Evolutionary conservation across 2,113 vertebrate species (phyloP).

Genomic region (Aspidoscelis tigris): DNA sequence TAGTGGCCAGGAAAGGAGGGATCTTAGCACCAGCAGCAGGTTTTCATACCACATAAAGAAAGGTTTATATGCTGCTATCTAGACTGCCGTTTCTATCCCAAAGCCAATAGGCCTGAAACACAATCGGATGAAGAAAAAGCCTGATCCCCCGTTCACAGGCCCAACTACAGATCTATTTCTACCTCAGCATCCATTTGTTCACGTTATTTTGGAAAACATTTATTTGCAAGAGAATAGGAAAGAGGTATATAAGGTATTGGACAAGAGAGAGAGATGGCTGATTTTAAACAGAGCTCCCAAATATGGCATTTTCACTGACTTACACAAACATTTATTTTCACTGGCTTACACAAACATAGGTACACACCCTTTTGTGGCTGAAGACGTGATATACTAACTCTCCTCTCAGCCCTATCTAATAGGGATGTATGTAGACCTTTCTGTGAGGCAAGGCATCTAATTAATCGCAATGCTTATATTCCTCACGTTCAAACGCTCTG

Average conservation of each 20-base stretch:
- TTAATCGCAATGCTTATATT: slow-evolving; percentile 18
- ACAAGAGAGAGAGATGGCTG: slow-evolving; percentile 31
- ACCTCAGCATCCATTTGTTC: slow-evolving; percentile 44
- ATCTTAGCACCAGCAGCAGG: slow-evolving; percentile 12
- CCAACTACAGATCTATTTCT: slow-evolving; percentile 56
- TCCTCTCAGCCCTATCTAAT: slow-evolving; percentile 32
- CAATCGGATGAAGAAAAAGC: slow-evolving; percentile 49
- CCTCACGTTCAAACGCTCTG: not conserved
- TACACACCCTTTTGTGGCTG: slow-evolving; percentile 5
- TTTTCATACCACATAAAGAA: slow-evolving; percentile 7
- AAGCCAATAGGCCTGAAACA: slow-evolving; percentile 60
- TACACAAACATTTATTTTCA: slow-evolving; percentile 40
- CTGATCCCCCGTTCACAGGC: slow-evolving; percentile 61
- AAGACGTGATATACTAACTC: slow-evolving; percentile 3
- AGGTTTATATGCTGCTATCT: slow-evolving; percentile 15
- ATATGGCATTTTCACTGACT: slow-evolving; percentile 68
- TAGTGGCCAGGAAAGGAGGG: slow-evolving; percentile 14
- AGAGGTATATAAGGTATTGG: slow-evolving; percentile 50
- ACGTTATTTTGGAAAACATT: slow-evolving; percentile 53
- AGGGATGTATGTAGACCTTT: not conserved
- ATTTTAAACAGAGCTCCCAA: slow-evolving; percentile 64
- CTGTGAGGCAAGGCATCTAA: not conserved
- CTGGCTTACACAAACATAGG: slow-evolving; percentile 12
- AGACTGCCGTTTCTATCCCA: slow-evolving; percentile 25
- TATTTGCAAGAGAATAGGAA: slow-evolving; percentile 47